Base-by-base conservation (phyloP, 1,140 invertebrate genomes). In the Adelges cooleyi region DNA sequence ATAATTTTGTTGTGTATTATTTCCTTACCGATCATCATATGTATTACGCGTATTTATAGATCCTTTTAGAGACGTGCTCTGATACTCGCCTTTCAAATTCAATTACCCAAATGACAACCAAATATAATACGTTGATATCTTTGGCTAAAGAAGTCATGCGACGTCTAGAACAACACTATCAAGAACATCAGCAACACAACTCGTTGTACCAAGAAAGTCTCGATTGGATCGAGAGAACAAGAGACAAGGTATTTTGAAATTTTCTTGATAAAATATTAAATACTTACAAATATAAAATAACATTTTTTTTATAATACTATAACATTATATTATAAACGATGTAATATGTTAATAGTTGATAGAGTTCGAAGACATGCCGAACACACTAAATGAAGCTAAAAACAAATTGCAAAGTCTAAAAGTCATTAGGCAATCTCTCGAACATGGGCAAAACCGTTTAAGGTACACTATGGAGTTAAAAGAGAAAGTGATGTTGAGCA, bases 81-180 rank as follows among this genome's bases (percentile, higher is more conserved):
- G 92, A 97, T 73, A 93, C 92, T 0, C 80, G 92, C 68, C 86
- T 97, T 38, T 94, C 92, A 11, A 95, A 95, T 77, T 89, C 88
- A 10, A 86, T 97, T 33, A 95, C 92, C 33, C 90, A 95, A 73
- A 76, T 97, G 15, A 91, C 92, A 0, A 94, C 91, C 1, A 94
- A 94, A 74, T 96, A 96, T 71, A 95, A 95, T 74, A 86, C 90
- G 0, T 76, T 96, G n/a, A 74, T 95, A 20, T 91, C 90, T 0
- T 73, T 92, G 17, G 89, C 92, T 11, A 97, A 96, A 77, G 93
- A 94, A 78, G 86, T 93, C 13, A 92, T 95, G 89, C 80, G 90
- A 70, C 80, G 89, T 33, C 77, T 95, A 23, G 91, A 95, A 75
- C 77, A 93, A 42, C 89, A 93, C 73, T 94, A 92, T 75, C 71